These are phyloP conservation scores for Leontopithecus rosalia DNA, from an alignment of 2,797 vertebrate genomes.

Conservation along the genomic window DNA sequence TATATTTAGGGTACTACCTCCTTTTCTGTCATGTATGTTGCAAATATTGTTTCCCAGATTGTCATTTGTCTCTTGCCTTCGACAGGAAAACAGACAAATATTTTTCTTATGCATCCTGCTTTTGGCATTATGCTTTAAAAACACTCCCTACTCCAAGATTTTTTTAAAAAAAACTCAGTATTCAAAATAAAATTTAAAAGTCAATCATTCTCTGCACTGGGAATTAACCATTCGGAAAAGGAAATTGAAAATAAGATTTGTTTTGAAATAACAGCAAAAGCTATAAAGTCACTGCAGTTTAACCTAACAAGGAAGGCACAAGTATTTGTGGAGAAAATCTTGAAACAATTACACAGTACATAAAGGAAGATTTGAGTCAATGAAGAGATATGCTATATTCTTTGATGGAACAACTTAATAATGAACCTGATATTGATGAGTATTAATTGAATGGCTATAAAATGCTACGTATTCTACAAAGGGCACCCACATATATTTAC, in stretches of 20 bases:
- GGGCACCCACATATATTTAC: neutral
- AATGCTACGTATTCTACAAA: neutral
- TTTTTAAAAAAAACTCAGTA: neutral
- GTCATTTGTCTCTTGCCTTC: slow-evolving; percentile 40
- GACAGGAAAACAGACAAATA: neutral
- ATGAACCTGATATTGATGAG: neutral
- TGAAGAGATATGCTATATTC: neutral
- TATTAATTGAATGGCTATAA: neutral
- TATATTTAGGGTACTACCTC: slow-evolving; percentile 30
- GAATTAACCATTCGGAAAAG: neutral
- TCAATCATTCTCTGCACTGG: neutral
- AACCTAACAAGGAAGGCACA: neutral
- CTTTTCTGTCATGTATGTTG: slow-evolving; percentile 24
- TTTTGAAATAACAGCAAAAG: neutral
- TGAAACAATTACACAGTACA: neutral
- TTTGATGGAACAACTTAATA: neutral
- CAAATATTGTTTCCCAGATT: slow-evolving; percentile 45
- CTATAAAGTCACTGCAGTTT: neutral
- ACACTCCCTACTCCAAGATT: neutral
- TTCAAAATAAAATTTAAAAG: slow-evolving; percentile 48
- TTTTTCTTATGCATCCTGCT: neutral
- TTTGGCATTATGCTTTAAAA: slow-evolving; percentile 33
- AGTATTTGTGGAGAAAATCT: neutral
- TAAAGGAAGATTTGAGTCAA: neutral
- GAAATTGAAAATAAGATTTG: neutral